Conservation (phyloP, 2,797 vertebrate species). For the Gymnoscopelus braueri region DNA sequence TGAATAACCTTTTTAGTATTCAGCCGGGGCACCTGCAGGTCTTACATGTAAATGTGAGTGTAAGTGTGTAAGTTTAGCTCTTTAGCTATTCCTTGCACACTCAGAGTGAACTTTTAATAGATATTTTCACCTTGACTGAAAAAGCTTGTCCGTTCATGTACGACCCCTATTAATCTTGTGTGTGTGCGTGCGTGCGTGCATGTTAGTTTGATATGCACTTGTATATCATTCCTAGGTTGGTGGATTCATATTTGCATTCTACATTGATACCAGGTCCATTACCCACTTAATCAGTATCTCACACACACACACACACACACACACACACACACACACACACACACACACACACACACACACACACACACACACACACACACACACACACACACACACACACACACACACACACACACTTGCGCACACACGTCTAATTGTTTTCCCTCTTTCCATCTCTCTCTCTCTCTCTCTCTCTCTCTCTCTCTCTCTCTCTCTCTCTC, state of each 20-base stretch:
- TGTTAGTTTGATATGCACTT: background rate
- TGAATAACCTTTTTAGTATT: background rate
- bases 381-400: conserved; percentile 2
- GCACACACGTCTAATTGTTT: background rate
- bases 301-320: conserved; percentile 5
- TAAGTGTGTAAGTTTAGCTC: conserved; percentile 23
- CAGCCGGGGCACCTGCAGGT: background rate
- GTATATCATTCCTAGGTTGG: background rate
- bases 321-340: conserved; percentile 2
- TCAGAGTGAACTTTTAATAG: conserved; percentile 35
- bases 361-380: conserved; percentile 3
- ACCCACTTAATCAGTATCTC: background rate
- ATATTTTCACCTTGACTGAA: conserved; percentile 31
- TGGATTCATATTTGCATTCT: conserved; percentile 4
- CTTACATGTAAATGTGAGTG: background rate
- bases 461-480: background rate
- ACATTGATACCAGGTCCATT: conserved; percentile 7
- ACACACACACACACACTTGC: conserved; percentile 11
- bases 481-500: background rate
- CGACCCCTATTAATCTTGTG: conserved; percentile 43
- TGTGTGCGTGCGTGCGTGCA: background rate
- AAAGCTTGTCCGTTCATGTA: conserved; percentile 27
- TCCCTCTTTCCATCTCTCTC: background rate
- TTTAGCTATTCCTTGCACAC: conserved; percentile 26
- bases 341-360: conserved; percentile 1